Conservation (phyloP, 2,113 vertebrate genomes). For the Ophthalmolycus amberensis region DNA sequence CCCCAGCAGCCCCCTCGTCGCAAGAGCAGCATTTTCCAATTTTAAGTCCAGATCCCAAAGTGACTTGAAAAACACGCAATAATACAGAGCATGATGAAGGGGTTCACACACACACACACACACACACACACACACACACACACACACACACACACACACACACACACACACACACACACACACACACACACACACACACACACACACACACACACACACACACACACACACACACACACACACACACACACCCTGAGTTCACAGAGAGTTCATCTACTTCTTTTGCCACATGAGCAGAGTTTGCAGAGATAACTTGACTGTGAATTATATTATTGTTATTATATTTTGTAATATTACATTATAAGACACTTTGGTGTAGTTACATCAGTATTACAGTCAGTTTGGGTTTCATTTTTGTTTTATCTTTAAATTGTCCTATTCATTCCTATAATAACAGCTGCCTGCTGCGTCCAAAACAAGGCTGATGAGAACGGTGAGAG, state of each 20-base stretch:
- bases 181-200: constrained; percentile 20
- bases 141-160: neutral
- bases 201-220: neutral
- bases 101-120: constrained; percentile 20
- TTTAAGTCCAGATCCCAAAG: constrained; percentile 53
- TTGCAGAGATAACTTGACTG: neutral
- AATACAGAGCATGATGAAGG: constrained; percentile 52
- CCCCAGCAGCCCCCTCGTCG: neutral
- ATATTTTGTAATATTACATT: neutral
- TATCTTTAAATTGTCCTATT: no score
- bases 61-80: constrained; percentile 35
- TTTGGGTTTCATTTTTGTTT: neutral
- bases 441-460: neutral
- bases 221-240: neutral
- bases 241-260: constrained; percentile 31
- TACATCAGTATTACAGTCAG: no score
- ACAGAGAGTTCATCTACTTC: constrained; percentile 48
- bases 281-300: neutral
- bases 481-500: neutral
- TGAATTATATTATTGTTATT: neutral
- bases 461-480: neutral
- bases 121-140: neutral
- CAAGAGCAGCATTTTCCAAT: constrained; percentile 28
- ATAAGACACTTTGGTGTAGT: neutral
- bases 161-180: neutral